Evolutionary conservation across 2,113 vertebrate species (phyloP).

Genomic region (Loxodonta africana): DNA sequence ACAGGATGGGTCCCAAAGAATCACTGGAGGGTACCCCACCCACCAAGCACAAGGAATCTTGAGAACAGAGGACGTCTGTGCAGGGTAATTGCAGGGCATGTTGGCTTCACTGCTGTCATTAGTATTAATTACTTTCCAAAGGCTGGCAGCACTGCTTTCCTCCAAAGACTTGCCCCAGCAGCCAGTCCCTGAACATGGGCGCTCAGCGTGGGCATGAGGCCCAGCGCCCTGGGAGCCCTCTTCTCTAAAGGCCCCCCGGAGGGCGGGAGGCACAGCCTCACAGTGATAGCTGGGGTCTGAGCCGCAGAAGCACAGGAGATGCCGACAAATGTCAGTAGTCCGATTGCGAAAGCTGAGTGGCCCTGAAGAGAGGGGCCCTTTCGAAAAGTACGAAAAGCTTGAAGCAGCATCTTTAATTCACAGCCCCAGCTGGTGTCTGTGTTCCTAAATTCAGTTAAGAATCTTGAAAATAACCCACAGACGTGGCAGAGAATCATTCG

Average conservation of each 20-base stretch:
- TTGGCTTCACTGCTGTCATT: background rate
- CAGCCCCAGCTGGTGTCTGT: background rate
- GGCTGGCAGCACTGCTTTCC: background rate
- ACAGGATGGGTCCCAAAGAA: background rate
- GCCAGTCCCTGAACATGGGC: accelerated
- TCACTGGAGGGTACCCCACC: accelerated
- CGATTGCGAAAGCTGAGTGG: background rate
- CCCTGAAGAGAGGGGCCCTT: background rate
- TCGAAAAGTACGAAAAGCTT: slow-evolving; percentile 42
- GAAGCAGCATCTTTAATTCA: slow-evolving; percentile 75
- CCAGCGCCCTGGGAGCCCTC: background rate
- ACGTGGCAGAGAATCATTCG: background rate
- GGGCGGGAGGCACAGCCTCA: background rate
- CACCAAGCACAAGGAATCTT: background rate
- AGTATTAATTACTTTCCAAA: slow-evolving; percentile 58
- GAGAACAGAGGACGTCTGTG: background rate
- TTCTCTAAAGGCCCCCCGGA: accelerated
- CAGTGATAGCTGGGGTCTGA: background rate
- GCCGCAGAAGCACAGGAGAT: background rate
- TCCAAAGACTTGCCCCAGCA: background rate
- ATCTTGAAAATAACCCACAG: background rate
- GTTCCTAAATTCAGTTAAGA: slow-evolving; percentile 65
- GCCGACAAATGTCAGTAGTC: background rate
- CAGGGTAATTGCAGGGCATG: background rate
- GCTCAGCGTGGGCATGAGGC: accelerated